phyloP scores from a whole-genome alignment of 2,888 invertebrate species.

The Ennomos quercinarius region DNA sequence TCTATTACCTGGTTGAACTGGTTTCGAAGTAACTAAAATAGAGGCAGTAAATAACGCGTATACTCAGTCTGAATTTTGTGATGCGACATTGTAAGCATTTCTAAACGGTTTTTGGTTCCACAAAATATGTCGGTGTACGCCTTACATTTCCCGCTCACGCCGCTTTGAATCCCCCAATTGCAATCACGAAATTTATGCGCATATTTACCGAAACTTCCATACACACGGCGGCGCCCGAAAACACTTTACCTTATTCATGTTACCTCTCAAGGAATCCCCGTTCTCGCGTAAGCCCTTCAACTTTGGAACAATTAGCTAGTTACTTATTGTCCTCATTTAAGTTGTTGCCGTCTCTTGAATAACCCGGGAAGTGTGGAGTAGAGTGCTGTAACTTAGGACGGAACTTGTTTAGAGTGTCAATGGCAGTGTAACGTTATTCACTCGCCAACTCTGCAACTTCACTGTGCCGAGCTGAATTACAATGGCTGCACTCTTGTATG shows the following conservation, averaged over 20 bases:
- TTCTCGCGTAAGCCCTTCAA: slow-evolving; percentile 47
- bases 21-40: no score
- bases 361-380: slow-evolving; percentile 51
- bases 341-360: slow-evolving; percentile 53
- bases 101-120: slow-evolving; percentile 9
- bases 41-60: no score
- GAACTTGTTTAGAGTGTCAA: slow-evolving; percentile 66
- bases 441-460: slow-evolving; percentile 53
- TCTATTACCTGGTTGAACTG: no score
- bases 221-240: slow-evolving; percentile 23
- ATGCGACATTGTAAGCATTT: slow-evolving; percentile 6
- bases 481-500: slow-evolving; percentile 53
- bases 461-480: slow-evolving; percentile 54
- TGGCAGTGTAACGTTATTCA: slow-evolving; percentile 60
- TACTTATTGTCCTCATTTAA: slow-evolving; percentile 61
- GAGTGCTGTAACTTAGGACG: slow-evolving; percentile 54
- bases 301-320: slow-evolving; percentile 55
- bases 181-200: slow-evolving; percentile 33
- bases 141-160: slow-evolving; percentile 23
- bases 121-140: slow-evolving; percentile 15
- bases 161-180: slow-evolving; percentile 30
- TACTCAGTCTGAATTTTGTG: background rate
- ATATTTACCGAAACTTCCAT: slow-evolving; percentile 34
- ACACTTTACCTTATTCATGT: slow-evolving; percentile 41
- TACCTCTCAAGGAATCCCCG: slow-evolving; percentile 38